Evolutionary conservation across 2,888 invertebrate genomes (phyloP).

Genomic region (Apeira syringaria): DNA sequence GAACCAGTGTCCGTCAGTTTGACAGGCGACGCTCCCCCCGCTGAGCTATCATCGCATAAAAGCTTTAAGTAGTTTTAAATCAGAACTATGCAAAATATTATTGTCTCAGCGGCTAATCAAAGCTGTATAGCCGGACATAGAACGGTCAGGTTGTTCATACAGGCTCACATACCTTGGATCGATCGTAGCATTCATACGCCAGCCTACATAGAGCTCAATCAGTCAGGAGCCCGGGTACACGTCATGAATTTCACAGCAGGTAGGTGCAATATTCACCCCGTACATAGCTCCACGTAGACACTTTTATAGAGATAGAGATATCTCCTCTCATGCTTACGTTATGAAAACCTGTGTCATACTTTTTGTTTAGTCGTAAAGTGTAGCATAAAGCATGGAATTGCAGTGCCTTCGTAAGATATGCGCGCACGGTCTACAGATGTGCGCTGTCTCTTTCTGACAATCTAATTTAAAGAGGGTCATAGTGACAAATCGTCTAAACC

Average conservation of each 20-base stretch:
- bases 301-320: conserved; percentile 34
- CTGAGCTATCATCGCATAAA: too few species aligned
- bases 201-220: conserved; percentile 62
- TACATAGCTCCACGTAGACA: conserved; percentile 33
- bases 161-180: conserved; percentile 11
- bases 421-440: too few species aligned
- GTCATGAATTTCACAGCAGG: conserved; percentile 72
- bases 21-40: too few species aligned
- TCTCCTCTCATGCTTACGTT: conserved; percentile 27
- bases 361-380: conserved; percentile 13
- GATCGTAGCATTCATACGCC: conserved; percentile 29
- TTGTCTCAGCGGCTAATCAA: too few species aligned
- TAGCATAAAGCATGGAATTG: not conserved
- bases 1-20: too few species aligned
- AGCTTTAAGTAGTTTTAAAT: too few species aligned
- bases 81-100: too few species aligned
- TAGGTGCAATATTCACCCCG: conserved; percentile 54
- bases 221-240: conserved; percentile 61
- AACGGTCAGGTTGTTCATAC: conserved; percentile 11
- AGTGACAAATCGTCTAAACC: too few species aligned
- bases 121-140: conserved; percentile 1
- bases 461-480: too few species aligned
- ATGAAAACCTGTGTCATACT: conserved; percentile 23
- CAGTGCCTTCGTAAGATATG: too few species aligned
- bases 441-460: too few species aligned